Evolutionary conservation across 2,888 invertebrate genomes (phyloP).

Genomic region (Sepiola atlantica): DNA sequence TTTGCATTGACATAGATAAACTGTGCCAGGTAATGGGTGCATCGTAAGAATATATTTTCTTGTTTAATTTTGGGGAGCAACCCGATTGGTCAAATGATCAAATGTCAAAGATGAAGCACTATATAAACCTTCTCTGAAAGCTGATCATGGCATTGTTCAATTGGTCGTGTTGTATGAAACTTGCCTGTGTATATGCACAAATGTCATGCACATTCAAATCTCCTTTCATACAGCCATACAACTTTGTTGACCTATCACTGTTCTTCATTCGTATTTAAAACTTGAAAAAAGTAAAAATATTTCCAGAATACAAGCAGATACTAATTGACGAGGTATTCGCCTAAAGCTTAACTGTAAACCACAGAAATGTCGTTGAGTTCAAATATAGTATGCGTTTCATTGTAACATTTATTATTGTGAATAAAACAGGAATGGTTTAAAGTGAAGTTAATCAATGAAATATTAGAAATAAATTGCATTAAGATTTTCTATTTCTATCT

Average conservation of each 20-base stretch:
- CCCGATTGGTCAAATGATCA: neutral
- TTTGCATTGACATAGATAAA: no score
- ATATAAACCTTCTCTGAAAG: neutral
- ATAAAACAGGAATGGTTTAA: no score
- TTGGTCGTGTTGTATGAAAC: neutral
- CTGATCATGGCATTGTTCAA: neutral
- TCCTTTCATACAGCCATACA: neutral
- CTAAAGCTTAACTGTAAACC: no score
- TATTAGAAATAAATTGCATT: no score
- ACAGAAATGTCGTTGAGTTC: no score
- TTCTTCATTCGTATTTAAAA: neutral
- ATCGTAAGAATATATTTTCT: no score
- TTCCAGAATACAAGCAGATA: neutral
- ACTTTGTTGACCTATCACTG: neutral
- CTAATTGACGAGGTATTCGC: neutral
- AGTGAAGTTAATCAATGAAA: no score
- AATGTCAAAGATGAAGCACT: neutral
- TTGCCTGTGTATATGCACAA: neutral
- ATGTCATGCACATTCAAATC: neutral
- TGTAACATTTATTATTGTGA: no score
- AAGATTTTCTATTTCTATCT: no score
- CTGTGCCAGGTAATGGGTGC: no score
- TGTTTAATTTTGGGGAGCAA: neutral
- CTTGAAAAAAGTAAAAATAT: neutral
- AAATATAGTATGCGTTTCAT: no score